Conservation (phyloP, 2,888 invertebrate genomes). For the Candidula unifasciata region DNA sequence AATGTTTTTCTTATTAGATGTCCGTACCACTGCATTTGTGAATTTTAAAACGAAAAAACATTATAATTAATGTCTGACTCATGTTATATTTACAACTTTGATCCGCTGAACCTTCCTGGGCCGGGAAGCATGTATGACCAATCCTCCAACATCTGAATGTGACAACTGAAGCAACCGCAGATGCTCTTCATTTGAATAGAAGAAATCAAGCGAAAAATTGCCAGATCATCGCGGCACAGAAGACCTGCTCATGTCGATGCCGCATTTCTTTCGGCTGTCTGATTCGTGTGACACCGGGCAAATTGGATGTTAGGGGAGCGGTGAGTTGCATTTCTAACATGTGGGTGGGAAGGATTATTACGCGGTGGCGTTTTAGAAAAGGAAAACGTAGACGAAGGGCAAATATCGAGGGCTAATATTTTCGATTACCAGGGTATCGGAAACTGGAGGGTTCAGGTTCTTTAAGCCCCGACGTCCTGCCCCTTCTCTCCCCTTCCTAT, state of each 20-base stretch:
- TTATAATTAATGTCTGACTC: no score
- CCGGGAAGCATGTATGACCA: background rate
- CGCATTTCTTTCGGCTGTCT: background rate
- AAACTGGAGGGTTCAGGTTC: no score
- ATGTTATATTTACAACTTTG: background rate
- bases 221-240: background rate
- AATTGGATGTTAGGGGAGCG: background rate
- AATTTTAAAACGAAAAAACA: no score
- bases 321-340: background rate
- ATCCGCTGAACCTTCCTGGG: background rate
- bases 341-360: no score
- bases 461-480: no score
- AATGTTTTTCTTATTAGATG: no score
- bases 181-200: constrained; percentile 2
- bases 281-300: background rate
- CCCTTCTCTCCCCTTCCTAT: no score
- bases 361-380: no score
- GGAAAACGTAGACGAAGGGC: no score
- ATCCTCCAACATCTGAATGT: background rate
- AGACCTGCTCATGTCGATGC: background rate
- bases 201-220: constrained; percentile 34
- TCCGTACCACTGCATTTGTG: no score
- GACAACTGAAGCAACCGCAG: background rate
- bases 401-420: no score
- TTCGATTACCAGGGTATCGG: no score